Percentiles rank a stretch among this genome's conserved stretches.
Conservation (phyloP, 2,797 vertebrate species). For the Myotis vivesi region DNA sequence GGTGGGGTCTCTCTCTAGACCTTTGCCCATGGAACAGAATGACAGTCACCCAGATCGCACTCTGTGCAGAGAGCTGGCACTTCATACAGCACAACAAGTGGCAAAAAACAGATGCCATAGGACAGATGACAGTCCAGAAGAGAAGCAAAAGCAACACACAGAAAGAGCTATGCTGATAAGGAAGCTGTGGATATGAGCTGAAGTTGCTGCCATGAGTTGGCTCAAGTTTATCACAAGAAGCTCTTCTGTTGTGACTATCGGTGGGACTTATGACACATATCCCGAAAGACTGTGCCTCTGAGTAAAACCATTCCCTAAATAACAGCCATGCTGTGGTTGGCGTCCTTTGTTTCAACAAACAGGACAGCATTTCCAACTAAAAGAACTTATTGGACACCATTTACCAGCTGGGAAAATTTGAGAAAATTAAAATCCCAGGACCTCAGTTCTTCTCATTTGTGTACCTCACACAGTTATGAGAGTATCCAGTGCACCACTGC, state of each 20-base stretch:
- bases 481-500: accelerated
- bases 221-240: background rate
- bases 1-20: background rate
- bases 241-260: accelerated
- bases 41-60: accelerated
- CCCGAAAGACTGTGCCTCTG: accelerated
- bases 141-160: background rate
- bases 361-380: background rate
- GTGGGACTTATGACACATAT: accelerated
- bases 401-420: background rate
- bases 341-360: background rate
- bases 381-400: too few relatives aligned
- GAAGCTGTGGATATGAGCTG: background rate
- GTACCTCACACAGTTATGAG: accelerated
- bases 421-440: background rate
- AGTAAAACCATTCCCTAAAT: background rate
- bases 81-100: accelerated
- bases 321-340: accelerated
- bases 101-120: too few relatives aligned
- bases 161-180: accelerated
- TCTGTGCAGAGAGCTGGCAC: background rate
- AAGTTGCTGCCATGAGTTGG: background rate
- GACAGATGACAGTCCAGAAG: background rate
- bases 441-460: background rate
- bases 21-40: accelerated